Percentiles rank a stretch among this genome's conserved stretches.
phyloP scores from a whole-genome alignment of 1,140 invertebrate species.

The Pseudobourletiella spinata region DNA sequence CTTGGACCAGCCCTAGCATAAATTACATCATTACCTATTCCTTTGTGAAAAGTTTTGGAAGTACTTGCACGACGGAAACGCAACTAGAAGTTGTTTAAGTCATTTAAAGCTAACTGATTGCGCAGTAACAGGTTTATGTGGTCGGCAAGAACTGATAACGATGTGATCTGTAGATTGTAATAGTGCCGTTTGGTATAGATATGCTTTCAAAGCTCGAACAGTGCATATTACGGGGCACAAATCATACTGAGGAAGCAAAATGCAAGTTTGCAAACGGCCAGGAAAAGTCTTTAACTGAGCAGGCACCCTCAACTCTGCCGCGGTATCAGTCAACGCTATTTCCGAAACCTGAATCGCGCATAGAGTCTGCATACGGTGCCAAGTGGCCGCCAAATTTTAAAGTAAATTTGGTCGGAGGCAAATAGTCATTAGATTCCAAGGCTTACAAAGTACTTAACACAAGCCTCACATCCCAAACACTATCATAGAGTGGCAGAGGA shows the following conservation, averaged over 20 bases:
- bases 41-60: background rate
- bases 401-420: background rate
- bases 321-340: background rate
- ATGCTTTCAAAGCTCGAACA: background rate
- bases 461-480: background rate
- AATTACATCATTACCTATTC: background rate
- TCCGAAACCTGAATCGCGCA: background rate
- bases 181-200: background rate
- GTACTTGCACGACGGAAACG: constrained; percentile 3
- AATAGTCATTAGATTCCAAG: background rate
- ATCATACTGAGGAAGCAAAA: background rate
- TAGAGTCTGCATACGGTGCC: constrained; percentile 5
- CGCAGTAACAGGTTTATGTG: background rate
- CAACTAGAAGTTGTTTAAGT: background rate
- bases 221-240: background rate
- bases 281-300: background rate
- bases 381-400: constrained; percentile 1
- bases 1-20: background rate
- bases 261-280: background rate
- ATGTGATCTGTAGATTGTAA: background rate
- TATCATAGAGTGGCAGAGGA: background rate
- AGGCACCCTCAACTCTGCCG: background rate
- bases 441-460: background rate
- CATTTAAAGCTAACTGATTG: constrained; percentile 2
- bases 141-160: background rate